Evolutionary conservation across 1,140 invertebrate genomes (phyloP), one percentile per base, ranked within the genome.

Genomic region (Monomorium pharaonis): DNA sequence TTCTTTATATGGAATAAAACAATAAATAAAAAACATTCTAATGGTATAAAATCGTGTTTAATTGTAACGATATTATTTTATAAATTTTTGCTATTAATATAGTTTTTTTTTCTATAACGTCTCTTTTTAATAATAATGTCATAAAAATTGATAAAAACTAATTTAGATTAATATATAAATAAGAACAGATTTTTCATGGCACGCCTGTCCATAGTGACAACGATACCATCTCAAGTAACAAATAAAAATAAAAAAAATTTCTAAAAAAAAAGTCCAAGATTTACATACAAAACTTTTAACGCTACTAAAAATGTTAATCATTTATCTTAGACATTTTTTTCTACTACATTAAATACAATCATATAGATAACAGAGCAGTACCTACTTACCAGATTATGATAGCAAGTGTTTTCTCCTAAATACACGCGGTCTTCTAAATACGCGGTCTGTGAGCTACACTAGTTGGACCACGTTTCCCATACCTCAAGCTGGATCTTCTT

Each of bases 371-470:
- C 4, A 80, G 16, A 54, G 27, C 18, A 80, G 51, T 30, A 54
- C n/a, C 27, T 16, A 77, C 85, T 89, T 75, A 89, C 88, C 78
- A 33, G 74, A 89, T 60, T 75, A 56, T 24, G 54, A 47, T 44
- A 12, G 42, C 65, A 81, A 72, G 12, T 44, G 24, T 83, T 60
- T 60, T 80, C 67, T 74, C 74, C 51, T 21, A 58, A 83, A 12
- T n/a, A 83, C 77, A 56, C 24, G 16, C 18, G 24, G 78, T 27
- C 54, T 76, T n/a, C n/a, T n/a, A n/a, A n/a, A 83, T 63, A 56
- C 24, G 16, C 18, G 24, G 78, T 27, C 54, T 76, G 16, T n/a
- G 33, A 30, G 27, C 65, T 58, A 72, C 37, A 62, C 72, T 60
- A 12, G 37, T 47, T 14, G 47, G 27, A 33, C 54, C 85, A 76